Evolutionary conservation across 2,888 invertebrate species (phyloP), one percentile per base, ranked within the genome.

Genomic region (Meloe dianella): DNA sequence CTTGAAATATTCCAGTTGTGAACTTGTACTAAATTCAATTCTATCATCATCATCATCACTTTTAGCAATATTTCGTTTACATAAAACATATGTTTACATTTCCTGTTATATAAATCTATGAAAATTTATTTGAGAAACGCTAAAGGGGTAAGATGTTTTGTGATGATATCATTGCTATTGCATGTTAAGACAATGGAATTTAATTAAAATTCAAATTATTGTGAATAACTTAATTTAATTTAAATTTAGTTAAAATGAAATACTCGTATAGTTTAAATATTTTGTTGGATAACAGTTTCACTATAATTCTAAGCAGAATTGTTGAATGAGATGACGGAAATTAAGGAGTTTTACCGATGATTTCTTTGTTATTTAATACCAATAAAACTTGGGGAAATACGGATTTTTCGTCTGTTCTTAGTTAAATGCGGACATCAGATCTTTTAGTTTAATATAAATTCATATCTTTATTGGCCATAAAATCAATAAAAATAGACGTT

Each of bases 1-100:
- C 67, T 66, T 58, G 70, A 66, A 68, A 71, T 70, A 61, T 30
- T 54, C 54, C 27, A 27, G 7, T 51, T 20, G 22, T 54, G 54
- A 54, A 54, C 54, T 54, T 54, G 54, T 27, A 54, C 54, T 54
- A 54, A 54, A 27, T 54, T 27, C 54, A 27, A n/a, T 5, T 54
- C 24, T 47, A 47, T 24, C 20, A 20, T 47, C 47, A 51, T 2
- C 24, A 54, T 51, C 51, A 51, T 51, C 22, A 22, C 0, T 10
- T 54, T 54, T 27, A 54, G 27, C 27, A 54, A 24, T 12, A 27
- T n/a, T 54, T 27, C 27, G 24, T 54, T 54, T 54, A 27, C n/a
- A 27, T 7, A 12, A 27, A 51, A 27, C 54, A 54, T 7, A 27
- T 54, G 27, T 24, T 54, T 54, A 27, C 54, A 1, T 27, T 27